Percentiles rank a stretch among this genome's conserved stretches.
Evolutionary conservation across 1,140 invertebrate species (phyloP).

Genomic region (Polyergus mexicanus): DNA sequence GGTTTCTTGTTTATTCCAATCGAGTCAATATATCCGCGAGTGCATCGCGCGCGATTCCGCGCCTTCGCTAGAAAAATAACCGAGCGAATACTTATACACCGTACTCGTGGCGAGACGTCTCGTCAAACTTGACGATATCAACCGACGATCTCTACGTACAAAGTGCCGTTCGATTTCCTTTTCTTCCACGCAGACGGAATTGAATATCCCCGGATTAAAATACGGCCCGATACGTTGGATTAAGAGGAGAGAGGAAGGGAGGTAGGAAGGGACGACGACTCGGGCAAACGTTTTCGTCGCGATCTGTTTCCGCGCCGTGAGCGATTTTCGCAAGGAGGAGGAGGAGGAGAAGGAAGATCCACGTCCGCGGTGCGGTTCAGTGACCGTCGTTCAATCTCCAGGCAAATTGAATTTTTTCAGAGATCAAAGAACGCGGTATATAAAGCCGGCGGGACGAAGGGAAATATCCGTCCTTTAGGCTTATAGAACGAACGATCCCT

Average conservation of each 20-base stretch:
- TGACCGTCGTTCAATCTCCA: slow-evolving; percentile 83
- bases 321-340: slow-evolving; percentile 6
- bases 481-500: slow-evolving; percentile 39
- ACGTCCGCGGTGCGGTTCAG: slow-evolving; percentile 75
- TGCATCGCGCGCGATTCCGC: not conserved
- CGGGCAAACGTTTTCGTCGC: slow-evolving; percentile 72
- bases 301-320: slow-evolving; percentile 54
- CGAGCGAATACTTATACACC: slow-evolving; percentile 44
- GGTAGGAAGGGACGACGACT: not conserved
- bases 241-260: slow-evolving; percentile 36
- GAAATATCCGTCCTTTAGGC: slow-evolving; percentile 55
- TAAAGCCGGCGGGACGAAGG: slow-evolving; percentile 60
- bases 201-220: slow-evolving; percentile 50
- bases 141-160: no score
- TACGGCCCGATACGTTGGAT: slow-evolving; percentile 56
- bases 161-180: slow-evolving; percentile 29
- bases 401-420: slow-evolving; percentile 85
- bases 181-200: slow-evolving; percentile 36
- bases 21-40: slow-evolving; percentile 36
- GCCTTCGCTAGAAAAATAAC: not conserved
- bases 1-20: slow-evolving; percentile 39
- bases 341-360: slow-evolving; percentile 4
- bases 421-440: slow-evolving; percentile 84
- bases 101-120: slow-evolving; percentile 22
- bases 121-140: slow-evolving; percentile 37